These are phyloP conservation scores for Alligator mississippiensis DNA, from an alignment of 2,113 vertebrate genomes.

Conservation along the genomic window DNA sequence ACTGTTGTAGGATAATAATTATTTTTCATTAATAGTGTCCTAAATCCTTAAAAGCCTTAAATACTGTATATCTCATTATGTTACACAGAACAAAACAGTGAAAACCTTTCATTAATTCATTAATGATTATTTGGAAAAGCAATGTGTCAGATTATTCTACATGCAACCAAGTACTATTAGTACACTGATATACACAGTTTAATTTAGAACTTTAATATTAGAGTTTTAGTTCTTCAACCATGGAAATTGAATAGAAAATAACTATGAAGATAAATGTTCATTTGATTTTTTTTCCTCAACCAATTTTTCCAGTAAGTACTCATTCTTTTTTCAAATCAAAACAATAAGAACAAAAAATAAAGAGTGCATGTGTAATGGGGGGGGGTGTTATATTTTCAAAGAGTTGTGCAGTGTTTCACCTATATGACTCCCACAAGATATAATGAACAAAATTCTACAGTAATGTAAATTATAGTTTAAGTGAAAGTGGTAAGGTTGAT, in stretches of 20 bases:
- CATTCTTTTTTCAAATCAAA: neutral
- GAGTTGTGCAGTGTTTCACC: neutral
- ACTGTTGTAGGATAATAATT: slow-evolving; percentile 72
- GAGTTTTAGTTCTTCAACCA: slow-evolving; percentile 64
- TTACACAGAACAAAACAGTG: slow-evolving; percentile 52
- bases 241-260: slow-evolving; percentile 68
- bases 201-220: slow-evolving; percentile 71
- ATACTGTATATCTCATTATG: slow-evolving; percentile 71
- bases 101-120: slow-evolving; percentile 73
- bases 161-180: slow-evolving; percentile 60
- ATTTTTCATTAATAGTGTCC: slow-evolving; percentile 73
- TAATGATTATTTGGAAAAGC: slow-evolving; percentile 66
- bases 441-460: neutral
- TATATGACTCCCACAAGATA: neutral
- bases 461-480: neutral
- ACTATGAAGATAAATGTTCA: slow-evolving; percentile 57
- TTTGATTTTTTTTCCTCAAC: slow-evolving; percentile 23
- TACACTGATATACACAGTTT: slow-evolving; percentile 64
- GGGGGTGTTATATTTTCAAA: neutral
- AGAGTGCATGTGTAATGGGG: neutral
- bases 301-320: neutral
- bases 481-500: neutral
- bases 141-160: slow-evolving; percentile 68
- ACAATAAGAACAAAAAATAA: neutral
- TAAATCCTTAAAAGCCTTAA: slow-evolving; percentile 75